Evolutionary conservation across 1,140 invertebrate species (phyloP).

Genomic region (Littorina saxatilis): DNA sequence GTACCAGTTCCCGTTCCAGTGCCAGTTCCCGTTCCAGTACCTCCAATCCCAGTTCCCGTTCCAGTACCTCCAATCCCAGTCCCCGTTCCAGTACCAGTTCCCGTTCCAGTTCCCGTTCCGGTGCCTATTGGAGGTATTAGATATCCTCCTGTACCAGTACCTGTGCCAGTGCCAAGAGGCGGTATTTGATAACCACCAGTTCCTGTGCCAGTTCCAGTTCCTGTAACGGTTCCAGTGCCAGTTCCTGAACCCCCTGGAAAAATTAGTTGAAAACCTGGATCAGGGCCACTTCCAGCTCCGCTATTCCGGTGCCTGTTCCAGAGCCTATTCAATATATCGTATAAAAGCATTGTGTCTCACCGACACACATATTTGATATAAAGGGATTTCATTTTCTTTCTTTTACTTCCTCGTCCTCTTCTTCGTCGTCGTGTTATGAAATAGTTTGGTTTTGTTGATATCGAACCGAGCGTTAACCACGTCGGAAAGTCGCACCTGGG

Average conservation of each 20-base stretch:
- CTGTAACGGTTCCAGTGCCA: neutral
- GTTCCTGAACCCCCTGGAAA: too few relatives aligned
- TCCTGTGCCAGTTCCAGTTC: conserved; percentile 11
- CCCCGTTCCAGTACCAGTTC: neutral
- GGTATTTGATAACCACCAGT: neutral
- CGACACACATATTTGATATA: too few relatives aligned
- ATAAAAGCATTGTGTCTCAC: too few relatives aligned
- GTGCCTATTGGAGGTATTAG: neutral
- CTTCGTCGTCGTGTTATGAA: too few relatives aligned
- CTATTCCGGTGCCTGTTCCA: too few relatives aligned
- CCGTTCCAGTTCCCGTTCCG: neutral
- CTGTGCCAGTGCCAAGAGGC: neutral
- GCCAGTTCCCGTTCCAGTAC: neutral
- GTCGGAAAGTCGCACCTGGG: too few relatives aligned
- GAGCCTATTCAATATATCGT: too few relatives aligned
- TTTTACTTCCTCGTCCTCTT: too few relatives aligned
- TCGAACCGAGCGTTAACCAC: too few relatives aligned
- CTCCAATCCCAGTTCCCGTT: neutral
- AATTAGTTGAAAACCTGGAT: too few relatives aligned
- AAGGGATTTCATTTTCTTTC: too few relatives aligned
- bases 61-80: neutral
- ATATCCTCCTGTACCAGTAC: neutral
- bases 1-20: neutral
- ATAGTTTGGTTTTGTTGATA: too few relatives aligned
- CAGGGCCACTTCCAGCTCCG: neutral